A percentile compares a stretch with the other conserved stretches of the same genome.
Conservation (phyloP, 2,888 invertebrate genomes). For the Apoda limacodes region DNA sequence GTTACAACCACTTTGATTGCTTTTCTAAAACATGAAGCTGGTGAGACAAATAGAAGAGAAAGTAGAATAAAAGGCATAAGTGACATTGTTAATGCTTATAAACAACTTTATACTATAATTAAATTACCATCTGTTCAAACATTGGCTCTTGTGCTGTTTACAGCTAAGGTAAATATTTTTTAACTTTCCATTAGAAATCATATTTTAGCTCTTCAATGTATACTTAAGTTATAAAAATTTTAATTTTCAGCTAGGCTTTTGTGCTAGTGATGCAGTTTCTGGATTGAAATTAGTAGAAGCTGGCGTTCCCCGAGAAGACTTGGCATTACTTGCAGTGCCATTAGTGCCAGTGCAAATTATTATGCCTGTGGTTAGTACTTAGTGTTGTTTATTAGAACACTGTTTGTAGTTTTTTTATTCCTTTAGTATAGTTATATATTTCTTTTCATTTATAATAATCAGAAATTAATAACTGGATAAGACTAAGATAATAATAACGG, state of each 20-base stretch:
- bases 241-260: constrained; percentile 85
- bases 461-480: too few relatives aligned
- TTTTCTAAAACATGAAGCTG: constrained; percentile 85
- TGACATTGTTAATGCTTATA: constrained; percentile 78
- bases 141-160: constrained; percentile 84
- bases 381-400: too few relatives aligned
- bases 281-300: constrained; percentile 95
- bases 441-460: too few relatives aligned
- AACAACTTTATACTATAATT: constrained; percentile 84
- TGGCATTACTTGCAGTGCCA: constrained; percentile 93
- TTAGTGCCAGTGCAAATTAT: constrained; percentile 94
- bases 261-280: constrained; percentile 95
- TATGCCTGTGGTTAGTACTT: constrained; percentile 88
- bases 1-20: constrained; percentile 90
- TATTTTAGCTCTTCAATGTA: too few relatives aligned
- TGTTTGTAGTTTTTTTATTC: too few relatives aligned
- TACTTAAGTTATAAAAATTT: neutral
- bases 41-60: constrained; percentile 29
- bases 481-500: too few relatives aligned
- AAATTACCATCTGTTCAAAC: constrained; percentile 84
- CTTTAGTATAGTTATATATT: too few relatives aligned
- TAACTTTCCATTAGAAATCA: neutral
- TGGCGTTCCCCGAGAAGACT: constrained; percentile 94
- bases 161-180: constrained; percentile 79
- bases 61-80: constrained; percentile 47